Base-by-base conservation (phyloP, 2,888 invertebrate genomes). In the Ormia ochracea region DNA sequence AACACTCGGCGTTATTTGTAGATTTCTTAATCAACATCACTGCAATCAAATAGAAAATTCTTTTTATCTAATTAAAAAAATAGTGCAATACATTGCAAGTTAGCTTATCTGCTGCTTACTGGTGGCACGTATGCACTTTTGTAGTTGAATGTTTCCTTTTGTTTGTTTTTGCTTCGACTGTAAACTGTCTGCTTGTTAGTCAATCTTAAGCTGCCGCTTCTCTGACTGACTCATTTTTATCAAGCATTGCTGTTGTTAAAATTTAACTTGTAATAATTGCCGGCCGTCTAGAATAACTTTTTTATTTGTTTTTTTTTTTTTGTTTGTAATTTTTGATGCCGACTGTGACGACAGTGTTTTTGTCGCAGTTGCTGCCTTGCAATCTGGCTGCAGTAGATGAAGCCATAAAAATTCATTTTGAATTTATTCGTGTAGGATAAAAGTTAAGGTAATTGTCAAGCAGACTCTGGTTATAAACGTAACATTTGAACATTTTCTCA, bases 391-490 rank as follows among this genome's bases (percentile, higher is more conserved):
- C 36, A 66, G n/a, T n/a, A n/a, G 59, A 75, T 79, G 69, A 79
- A 70, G 79, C 52, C 69, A 79, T 79, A 74, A 74, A 73, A 79
- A 74, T 79, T 70, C 65, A 70, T 75, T 65, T 41, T 74, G 36
- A 58, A 78, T 69, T 70, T 36, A 65, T 65, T 48, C 19, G 7
- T 68, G 12, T 28, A 54, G n/a, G n/a, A 58, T 63, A 56, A 59
- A 45, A 38, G 58, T 50, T 41, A 26, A 41, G 36, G 41, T 48
- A 66, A 17, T 26, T 23, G 17, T 28, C n/a, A 28, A 2, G 5
- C 23, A 28, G 58, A 26, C 10, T 28, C 36, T 48, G 10, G 19
- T 66, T 41, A 10, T 6, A 43, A 45, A 31, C 10, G 7, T 50
- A 50, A 50, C 31, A 56, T 73, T 74, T 48, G 14, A 52, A 58